Percentiles rank a stretch among this genome's conserved stretches.
Conservation (phyloP, 2,797 vertebrate species). For the Anabas testudineus region DNA sequence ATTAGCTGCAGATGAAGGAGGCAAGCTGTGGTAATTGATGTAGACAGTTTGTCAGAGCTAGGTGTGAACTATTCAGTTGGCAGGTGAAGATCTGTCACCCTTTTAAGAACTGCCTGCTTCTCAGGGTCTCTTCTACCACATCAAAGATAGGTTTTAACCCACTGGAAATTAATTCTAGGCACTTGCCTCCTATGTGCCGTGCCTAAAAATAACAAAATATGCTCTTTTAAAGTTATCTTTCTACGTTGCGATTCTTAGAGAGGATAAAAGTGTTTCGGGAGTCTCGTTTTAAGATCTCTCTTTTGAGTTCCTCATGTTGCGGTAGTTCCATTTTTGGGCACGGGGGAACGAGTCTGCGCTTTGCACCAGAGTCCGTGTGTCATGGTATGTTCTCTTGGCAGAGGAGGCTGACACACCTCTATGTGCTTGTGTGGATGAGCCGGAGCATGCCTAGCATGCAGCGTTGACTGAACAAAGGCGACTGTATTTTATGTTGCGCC, state of each 20-base stretch:
- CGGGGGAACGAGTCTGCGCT: conserved; percentile 49
- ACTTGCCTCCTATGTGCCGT: background rate
- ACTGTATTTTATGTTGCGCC: background rate
- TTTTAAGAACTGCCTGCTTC: conserved; percentile 2
- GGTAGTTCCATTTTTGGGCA: conserved; percentile 65
- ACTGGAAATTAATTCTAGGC: background rate
- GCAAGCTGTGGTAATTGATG: conserved; percentile 18
- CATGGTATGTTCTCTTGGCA: conserved; percentile 71
- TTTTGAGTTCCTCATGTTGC: conserved; percentile 35
- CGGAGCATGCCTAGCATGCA: conserved; percentile 53
- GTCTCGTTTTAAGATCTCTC: conserved; percentile 25
- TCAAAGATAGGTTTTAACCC: conserved; percentile 3
- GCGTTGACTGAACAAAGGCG: conserved; percentile 28
- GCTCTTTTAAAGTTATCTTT: background rate
- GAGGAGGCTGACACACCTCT: conserved; percentile 68
- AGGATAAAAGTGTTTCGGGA: conserved; percentile 11
- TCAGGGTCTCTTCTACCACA: conserved; percentile 7
- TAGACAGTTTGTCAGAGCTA: conserved; percentile 31
- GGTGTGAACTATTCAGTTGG: conserved; percentile 14
- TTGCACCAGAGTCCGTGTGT: conserved; percentile 45
- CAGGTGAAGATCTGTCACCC: conserved; percentile 24
- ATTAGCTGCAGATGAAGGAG: conserved; percentile 21
- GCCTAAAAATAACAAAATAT: conserved; percentile 8
- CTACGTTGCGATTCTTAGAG: background rate
- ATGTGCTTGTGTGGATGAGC: conserved; percentile 70